Evolutionary conservation across 2,888 invertebrate genomes (phyloP), one percentile per base, ranked within the genome.

Genomic region (Idaea straminata): DNA sequence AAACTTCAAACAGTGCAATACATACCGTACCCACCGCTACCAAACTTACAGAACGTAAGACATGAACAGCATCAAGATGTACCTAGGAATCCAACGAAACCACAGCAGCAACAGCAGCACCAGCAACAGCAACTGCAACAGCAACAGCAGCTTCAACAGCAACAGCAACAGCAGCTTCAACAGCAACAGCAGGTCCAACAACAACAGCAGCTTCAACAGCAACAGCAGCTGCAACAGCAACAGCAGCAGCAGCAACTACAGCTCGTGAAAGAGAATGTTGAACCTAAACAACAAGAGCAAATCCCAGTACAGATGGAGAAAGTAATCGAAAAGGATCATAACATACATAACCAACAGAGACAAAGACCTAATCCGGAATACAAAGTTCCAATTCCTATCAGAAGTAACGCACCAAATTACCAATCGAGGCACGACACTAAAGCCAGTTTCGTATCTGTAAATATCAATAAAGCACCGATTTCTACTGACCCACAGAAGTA

Each of bases 401-500:
- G 47, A 47, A 47, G 47, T 47, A 47, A 47, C 47, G 47, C 61
- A 4, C 34, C 16, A 16, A 64, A 60, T 60, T 57, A 59, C 15
- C 65, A 62, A 61, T 6, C 35, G 35, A 63, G 57, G 3, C 62
- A 62, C 16, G 77, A 79, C 4, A 69, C 69, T 16, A 82, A 80
- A 65, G 64, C 73, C 3, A 79, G 72, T 61, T 73, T 72, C 4
- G 68, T 80, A 4, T 76, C 79, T 68, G 70, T 82, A 25, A 84
- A 84, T 59, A 70, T 78, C 10, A 78, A 73, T 15, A 82, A 81
- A 65, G 73, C 69, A 4, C 79, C 78, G 63, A 67, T 81, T 16
- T 68, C 77, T 0, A 64, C 74, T 5, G 80, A 77, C 10, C 72
- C 77, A 1, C 82, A 79, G 64, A 82, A 77, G 71, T 66, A 75